These are phyloP conservation scores for Heliconius aoede DNA, from an alignment of 2,888 invertebrate species.

Conservation along the genomic window DNA sequence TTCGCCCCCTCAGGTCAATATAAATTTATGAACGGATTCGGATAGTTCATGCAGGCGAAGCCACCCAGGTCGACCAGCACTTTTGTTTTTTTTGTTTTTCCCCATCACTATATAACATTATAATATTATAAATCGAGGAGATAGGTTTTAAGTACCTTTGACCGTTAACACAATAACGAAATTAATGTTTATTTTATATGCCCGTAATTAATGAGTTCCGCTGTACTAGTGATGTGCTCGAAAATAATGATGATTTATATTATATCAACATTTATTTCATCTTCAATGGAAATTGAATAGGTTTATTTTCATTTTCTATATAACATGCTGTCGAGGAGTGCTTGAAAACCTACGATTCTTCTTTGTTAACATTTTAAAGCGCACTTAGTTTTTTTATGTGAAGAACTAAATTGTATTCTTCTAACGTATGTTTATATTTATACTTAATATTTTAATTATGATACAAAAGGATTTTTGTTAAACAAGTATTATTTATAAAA, in stretches of 20 bases:
- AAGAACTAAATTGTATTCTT: slow-evolving; percentile 24
- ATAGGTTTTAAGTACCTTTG: slow-evolving; percentile 12
- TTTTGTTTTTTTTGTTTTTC: too few species aligned
- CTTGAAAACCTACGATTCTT: slow-evolving; percentile 23
- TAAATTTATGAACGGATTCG: too few species aligned
- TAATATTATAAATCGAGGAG: slow-evolving; percentile 15
- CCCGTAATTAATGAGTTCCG: slow-evolving; percentile 18
- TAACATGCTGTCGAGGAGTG: slow-evolving; percentile 16
- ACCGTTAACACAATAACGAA: slow-evolving; percentile 24
- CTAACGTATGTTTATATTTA: slow-evolving; percentile 17
- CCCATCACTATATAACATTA: background rate
- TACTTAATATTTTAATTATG: background rate
- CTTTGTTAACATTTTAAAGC: slow-evolving; percentile 25
- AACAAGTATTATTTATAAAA: slow-evolving; percentile 14
- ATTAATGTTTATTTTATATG: slow-evolving; percentile 22
- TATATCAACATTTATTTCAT: slow-evolving; percentile 26
- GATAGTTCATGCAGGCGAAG: too few species aligned
- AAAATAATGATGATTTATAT: slow-evolving; percentile 28
- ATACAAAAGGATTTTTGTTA: slow-evolving; percentile 19
- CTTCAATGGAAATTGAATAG: slow-evolving; percentile 25
- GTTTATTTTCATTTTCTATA: slow-evolving; percentile 23
- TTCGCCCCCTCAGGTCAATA: too few species aligned
- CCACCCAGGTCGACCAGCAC: too few species aligned
- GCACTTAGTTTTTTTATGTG: slow-evolving; percentile 20
- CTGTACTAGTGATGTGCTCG: slow-evolving; percentile 26